Evolutionary conservation across 2,797 vertebrate species (phyloP), one percentile per base, ranked within the genome.

Genomic region (Amblyraja radiata): DNA sequence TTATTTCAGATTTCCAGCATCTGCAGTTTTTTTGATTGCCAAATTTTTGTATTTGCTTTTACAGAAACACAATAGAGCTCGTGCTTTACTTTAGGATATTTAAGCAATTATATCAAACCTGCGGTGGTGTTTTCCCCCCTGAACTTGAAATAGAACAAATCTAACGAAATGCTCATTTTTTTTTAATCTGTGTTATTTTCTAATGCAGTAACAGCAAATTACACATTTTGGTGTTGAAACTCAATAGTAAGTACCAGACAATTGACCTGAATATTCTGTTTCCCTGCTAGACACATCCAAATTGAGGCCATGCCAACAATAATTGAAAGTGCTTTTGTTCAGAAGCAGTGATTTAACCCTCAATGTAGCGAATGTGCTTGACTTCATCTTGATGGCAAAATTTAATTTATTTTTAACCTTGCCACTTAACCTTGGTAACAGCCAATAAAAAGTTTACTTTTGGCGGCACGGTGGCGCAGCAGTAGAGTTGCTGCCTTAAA

Each of bases 401-500:
- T 32, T 74, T 88, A 23, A 32, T 92, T 80, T 94, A 93, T 94
- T 95, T 95, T 94, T 93, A 94, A 93, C 90, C 93, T 58, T 93
- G 93, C 80, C 81, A 95, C 94, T 95, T 94, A 94, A 95, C 95
- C 77, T 94, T 94, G 94, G 94, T 93, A 94, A 83, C 88, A 93
- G 9, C 1, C 81, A 84, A 61, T 61, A 94, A 63, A 95, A 94
- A 93, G 91, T 1, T 1, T 74, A 46, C 81, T 94, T 74, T 54
- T 5, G 46, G 46, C 46, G 46, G 46, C 46, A 54, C 46, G 46
- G 46, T 54, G 46, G 46, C 46, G 46, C 5, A 54, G 46, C 46
- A 54, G 46, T 54, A 54, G 46, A 54, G 5, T 54, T 6, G 46
- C 46, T 54, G 46, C 46, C 46, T 54, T 3, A 54, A 5, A 54